phyloP scores from a whole-genome alignment of 2,888 invertebrate species.

The Priocnemis perturbator region DNA sequence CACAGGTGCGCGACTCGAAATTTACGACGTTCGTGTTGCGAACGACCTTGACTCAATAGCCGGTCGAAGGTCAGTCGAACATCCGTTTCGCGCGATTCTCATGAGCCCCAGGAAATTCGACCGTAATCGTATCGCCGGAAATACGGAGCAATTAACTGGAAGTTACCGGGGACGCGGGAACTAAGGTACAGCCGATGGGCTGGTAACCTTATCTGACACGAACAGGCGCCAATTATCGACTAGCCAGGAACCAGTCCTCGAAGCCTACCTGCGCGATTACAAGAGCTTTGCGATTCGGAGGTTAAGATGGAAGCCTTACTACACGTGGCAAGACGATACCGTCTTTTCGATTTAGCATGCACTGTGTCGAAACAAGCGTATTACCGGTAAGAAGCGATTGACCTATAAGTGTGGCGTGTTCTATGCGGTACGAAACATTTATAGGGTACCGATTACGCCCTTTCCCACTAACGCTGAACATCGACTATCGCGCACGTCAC shows the following conservation, averaged over 20 bases:
- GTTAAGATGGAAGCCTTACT: slow-evolving; percentile 39
- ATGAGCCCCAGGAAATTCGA: slow-evolving; percentile 12
- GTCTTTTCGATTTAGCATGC: too few relatives aligned
- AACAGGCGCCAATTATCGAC: slow-evolving; percentile 57
- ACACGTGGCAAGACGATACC: slow-evolving; percentile 24
- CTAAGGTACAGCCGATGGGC: slow-evolving; percentile 29
- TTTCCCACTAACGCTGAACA: too few relatives aligned
- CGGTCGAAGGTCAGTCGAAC: not conserved
- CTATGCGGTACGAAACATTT: too few relatives aligned
- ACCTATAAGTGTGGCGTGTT: too few relatives aligned
- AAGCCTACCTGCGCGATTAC: slow-evolving; percentile 48
- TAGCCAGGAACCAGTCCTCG: slow-evolving; percentile 37
- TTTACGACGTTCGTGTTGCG: too few relatives aligned
- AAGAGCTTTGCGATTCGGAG: slow-evolving; percentile 32
- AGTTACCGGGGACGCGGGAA: slow-evolving; percentile 30
- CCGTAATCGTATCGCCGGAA: slow-evolving; percentile 34
- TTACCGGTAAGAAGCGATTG: too few relatives aligned
- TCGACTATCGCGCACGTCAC: too few relatives aligned
- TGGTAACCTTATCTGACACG: slow-evolving; percentile 50
- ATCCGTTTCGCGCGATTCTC: slow-evolving; percentile 10
- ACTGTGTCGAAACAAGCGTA: too few relatives aligned
- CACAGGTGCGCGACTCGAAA: too few relatives aligned
- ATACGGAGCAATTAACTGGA: slow-evolving; percentile 44
- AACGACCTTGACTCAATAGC: not conserved
- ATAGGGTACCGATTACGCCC: too few relatives aligned